Conservation (phyloP, 2,797 vertebrate genomes). For the Eulemur albifrons region DNA sequence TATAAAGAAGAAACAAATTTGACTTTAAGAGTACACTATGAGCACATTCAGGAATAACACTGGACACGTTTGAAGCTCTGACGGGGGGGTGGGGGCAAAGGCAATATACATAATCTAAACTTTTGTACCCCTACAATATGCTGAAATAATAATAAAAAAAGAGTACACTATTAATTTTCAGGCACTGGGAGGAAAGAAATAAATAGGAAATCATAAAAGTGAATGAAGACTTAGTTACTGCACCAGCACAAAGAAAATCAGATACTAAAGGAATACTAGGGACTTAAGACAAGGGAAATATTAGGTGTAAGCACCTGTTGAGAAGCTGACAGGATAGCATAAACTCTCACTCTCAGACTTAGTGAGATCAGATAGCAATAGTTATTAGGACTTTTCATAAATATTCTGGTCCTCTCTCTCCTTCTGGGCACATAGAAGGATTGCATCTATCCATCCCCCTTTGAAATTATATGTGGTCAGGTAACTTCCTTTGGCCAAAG, state of each 20-base stretch:
- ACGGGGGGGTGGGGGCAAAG: no score
- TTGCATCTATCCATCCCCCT: not conserved
- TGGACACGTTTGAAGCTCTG: no score
- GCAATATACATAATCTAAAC: no score
- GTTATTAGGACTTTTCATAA: not conserved
- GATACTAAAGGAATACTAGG: not conserved
- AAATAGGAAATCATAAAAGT: not conserved
- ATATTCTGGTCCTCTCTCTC: not conserved
- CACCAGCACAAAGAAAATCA: not conserved
- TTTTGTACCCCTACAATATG: no score
- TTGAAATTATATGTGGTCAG: not conserved
- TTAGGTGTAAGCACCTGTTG: not conserved
- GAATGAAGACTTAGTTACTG: not conserved
- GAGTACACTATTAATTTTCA: not conserved
- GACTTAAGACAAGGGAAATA: not conserved
- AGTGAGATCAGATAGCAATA: not conserved
- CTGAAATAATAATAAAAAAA: no score
- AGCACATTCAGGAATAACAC: no score
- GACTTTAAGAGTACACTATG: not conserved
- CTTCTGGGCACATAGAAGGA: not conserved
- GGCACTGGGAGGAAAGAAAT: not conserved
- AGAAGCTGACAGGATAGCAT: not conserved
- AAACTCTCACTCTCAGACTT: not conserved
- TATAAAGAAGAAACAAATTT: not conserved
- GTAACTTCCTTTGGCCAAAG: not conserved